Conservation (phyloP, 1,140 invertebrate species). For the Drosophila pseudoananassae region DNA sequence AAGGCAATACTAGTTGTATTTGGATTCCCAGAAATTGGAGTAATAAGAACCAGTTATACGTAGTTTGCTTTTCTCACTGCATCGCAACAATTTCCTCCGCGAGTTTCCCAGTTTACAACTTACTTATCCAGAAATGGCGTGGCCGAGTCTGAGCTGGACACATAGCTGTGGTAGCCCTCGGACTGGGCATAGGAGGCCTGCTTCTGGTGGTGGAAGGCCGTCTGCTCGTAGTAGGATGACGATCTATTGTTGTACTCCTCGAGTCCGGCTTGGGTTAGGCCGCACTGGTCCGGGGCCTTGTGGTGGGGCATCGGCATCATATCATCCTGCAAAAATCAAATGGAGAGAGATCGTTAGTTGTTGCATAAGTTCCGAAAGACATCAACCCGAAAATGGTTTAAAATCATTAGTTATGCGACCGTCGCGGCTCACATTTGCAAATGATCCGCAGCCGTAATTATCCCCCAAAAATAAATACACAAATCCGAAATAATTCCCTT, state of each 20-base stretch:
- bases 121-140: conserved; percentile 92
- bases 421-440: conserved; percentile 60
- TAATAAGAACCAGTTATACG: neutral
- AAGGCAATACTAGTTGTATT: neutral
- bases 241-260: conserved; percentile 88
- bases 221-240: conserved; percentile 84
- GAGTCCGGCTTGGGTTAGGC: conserved; percentile 87
- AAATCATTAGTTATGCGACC: conserved; percentile 72
- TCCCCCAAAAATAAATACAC: neutral
- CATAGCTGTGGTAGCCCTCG: conserved; percentile 93
- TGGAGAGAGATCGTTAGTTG: conserved; percentile 40
- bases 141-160: conserved; percentile 91
- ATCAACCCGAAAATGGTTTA: conserved; percentile 49
- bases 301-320: conserved; percentile 53
- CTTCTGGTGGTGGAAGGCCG: conserved; percentile 88
- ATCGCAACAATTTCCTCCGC: neutral
- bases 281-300: conserved; percentile 67
- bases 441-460: conserved; percentile 72
- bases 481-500: conserved; percentile 25
- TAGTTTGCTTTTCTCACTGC: conserved; percentile 2
- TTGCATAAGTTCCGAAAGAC: conserved; percentile 28
- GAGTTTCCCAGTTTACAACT: conserved; percentile 37
- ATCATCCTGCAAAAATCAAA: conserved; percentile 58
- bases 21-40: neutral
- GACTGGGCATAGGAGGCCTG: conserved; percentile 92